Percentiles rank a stretch among this genome's conserved stretches.
phyloP scores from a whole-genome alignment of 1,140 invertebrate genomes.

The Linepithema humile region DNA sequence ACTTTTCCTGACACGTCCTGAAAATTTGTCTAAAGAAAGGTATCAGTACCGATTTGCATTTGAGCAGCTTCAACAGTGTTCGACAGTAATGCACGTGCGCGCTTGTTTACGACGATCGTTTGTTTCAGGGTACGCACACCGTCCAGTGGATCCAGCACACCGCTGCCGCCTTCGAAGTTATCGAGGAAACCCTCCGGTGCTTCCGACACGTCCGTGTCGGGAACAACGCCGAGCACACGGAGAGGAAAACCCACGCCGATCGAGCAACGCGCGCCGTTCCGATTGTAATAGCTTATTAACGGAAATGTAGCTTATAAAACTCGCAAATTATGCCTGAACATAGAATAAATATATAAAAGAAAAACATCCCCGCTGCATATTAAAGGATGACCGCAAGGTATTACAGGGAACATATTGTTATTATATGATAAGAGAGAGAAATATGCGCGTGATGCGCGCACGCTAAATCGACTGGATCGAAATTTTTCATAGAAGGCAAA shows the following conservation, averaged over 20 bases:
- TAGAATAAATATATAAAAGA: constrained; percentile 50
- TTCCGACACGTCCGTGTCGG: constrained; percentile 86
- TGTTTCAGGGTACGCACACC: constrained; percentile 87
- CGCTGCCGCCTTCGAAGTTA: constrained; percentile 87
- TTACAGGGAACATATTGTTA: constrained; percentile 32
- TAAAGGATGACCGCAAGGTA: neutral
- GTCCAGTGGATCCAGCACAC: constrained; percentile 88
- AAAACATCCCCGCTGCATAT: constrained; percentile 26
- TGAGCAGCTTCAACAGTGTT: neutral
- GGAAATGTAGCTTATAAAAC: constrained; percentile 40
- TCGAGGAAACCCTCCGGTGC: constrained; percentile 87
- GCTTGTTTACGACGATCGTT: neutral
- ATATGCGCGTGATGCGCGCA: neutral
- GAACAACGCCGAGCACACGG: constrained; percentile 79
- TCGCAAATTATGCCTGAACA: constrained; percentile 4
- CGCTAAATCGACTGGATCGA: constrained; percentile 21
- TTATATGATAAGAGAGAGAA: neutral
- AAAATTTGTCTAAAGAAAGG: neutral
- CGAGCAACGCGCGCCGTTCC: constrained; percentile 87
- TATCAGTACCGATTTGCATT: constrained; percentile 2
- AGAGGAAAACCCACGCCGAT: constrained; percentile 86
- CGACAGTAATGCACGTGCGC: neutral
- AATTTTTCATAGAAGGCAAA: constrained; percentile 28
- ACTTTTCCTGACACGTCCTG: neutral
- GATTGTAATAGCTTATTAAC: constrained; percentile 84